Conservation (phyloP, 2,113 vertebrate genomes). For the Anseranas semipalmata region DNA sequence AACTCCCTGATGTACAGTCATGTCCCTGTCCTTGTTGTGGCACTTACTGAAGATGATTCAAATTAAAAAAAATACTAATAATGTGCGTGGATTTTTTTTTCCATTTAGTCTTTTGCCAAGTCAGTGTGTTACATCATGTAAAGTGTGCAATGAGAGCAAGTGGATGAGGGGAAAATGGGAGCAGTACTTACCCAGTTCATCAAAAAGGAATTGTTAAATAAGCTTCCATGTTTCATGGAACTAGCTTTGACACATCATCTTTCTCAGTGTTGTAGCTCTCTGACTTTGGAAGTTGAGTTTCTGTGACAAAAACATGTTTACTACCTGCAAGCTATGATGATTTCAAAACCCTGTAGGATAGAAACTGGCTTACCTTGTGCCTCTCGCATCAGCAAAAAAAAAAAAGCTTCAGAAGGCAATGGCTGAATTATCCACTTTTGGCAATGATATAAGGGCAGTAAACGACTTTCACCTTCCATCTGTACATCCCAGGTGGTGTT, state of each 20-base stretch:
- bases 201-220: not conserved
- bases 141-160: not conserved
- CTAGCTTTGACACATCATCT: not conserved
- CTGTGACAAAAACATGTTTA: not conserved
- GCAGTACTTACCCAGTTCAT: not conserved
- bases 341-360: not conserved
- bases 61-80: not conserved
- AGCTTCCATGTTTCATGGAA: accelerated
- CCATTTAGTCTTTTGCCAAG: not conserved
- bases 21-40: not conserved
- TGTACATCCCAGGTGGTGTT: not conserved
- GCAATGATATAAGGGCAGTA: not conserved
- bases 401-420: not conserved
- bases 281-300: not conserved
- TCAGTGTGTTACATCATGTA: not conserved
- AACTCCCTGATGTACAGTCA: accelerated
- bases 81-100: not conserved
- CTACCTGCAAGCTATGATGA: accelerated
- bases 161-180: not conserved
- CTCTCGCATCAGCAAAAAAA: not conserved
- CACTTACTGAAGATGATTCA: not conserved
- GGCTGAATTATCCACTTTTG: not conserved
- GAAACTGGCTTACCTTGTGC: not conserved
- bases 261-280: not conserved
- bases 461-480: not conserved